These are phyloP conservation scores for Pollachius pollachius DNA, from an alignment of 2,113 vertebrate genomes.

Conservation along the genomic window DNA sequence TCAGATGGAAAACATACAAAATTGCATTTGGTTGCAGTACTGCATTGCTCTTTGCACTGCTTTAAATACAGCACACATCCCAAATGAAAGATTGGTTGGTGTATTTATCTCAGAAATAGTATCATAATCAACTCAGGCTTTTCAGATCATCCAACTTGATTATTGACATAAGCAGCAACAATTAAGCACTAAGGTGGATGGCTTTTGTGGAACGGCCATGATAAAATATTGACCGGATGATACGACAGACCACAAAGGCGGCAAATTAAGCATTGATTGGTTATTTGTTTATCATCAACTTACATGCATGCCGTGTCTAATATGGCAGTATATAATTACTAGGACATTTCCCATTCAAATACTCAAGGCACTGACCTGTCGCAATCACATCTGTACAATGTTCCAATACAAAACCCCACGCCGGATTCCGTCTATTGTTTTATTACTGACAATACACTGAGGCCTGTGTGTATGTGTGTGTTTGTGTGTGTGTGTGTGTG, in stretches of 20 bases:
- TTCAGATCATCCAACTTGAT: neutral
- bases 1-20: too few species aligned
- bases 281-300: too few species aligned
- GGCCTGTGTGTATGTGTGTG: neutral
- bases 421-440: too few species aligned
- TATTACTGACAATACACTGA: too few species aligned
- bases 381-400: neutral
- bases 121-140: too few species aligned
- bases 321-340: conserved; percentile 4
- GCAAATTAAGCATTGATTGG: neutral
- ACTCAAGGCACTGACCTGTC: neutral
- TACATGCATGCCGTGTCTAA: neutral
- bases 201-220: neutral
- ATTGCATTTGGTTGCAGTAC: too few species aligned
- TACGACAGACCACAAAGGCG: neutral
- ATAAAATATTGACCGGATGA: neutral
- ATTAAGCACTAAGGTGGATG: neutral
- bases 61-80: too few species aligned
- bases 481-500: too few species aligned
- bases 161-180: neutral
- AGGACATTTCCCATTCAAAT: conserved; percentile 3
- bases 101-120: too few species aligned
- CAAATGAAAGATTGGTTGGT: too few species aligned
- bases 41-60: too few species aligned
- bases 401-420: too few species aligned